Evolutionary conservation across 2,888 invertebrate genomes (phyloP).

Genomic region (Drosophila putrida): DNA sequence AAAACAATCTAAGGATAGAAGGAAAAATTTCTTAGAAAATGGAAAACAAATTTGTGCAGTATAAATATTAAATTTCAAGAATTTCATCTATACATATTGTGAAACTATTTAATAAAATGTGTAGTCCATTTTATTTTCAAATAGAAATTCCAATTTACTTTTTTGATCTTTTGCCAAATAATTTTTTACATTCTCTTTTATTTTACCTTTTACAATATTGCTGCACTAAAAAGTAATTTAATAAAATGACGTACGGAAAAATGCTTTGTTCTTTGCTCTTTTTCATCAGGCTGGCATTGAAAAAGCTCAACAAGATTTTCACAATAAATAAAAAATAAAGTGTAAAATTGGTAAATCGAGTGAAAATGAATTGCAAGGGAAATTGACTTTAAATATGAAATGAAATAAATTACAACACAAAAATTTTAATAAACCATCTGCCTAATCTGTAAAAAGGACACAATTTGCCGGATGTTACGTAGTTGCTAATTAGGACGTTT

Average conservation of each 20-base stretch:
- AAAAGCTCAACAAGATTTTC: background rate
- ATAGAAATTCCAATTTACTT: too few relatives aligned
- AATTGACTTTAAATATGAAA: slow-evolving; percentile 14
- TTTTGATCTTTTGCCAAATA: background rate
- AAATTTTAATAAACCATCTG: slow-evolving; percentile 3
- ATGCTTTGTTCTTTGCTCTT: background rate
- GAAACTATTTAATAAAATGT: background rate
- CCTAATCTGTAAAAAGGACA: slow-evolving; percentile 43
- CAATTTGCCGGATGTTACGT: slow-evolving; percentile 5
- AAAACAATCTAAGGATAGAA: background rate
- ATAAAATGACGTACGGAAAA: background rate
- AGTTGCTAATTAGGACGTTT: slow-evolving; percentile 36
- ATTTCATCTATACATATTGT: background rate
- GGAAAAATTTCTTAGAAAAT: background rate
- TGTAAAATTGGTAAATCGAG: slow-evolving; percentile 4
- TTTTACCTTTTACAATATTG: background rate
- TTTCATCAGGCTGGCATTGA: background rate
- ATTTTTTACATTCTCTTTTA: background rate
- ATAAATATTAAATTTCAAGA: background rate
- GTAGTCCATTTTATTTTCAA: background rate
- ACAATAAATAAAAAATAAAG: background rate
- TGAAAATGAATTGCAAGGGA: background rate
- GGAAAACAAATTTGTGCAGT: background rate
- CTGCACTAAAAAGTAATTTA: background rate
- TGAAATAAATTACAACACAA: slow-evolving; percentile 10